Evolutionary conservation across 2,888 invertebrate species (phyloP).

Genomic region (Spodoptera picta): DNA sequence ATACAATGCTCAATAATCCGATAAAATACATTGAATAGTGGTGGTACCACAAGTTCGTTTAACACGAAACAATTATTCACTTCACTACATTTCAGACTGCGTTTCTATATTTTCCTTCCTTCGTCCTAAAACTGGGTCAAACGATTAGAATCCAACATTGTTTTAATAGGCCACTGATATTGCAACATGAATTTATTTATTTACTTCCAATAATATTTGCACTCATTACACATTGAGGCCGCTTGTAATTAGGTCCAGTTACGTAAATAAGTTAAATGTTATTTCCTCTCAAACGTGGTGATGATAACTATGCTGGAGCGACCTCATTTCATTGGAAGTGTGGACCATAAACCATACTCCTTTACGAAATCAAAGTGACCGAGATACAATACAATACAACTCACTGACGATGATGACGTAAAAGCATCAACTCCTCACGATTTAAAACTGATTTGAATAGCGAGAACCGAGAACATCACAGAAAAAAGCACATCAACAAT

Average conservation of each 20-base stretch:
- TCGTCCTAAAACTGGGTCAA: constrained; percentile 49
- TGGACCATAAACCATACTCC: neutral
- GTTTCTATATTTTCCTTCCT: constrained; percentile 48
- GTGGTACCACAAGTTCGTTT: constrained; percentile 9
- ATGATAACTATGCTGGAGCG: neutral
- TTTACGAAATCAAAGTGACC: constrained; percentile 4
- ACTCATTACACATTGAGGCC: constrained; percentile 42
- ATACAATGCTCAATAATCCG: constrained; percentile 12
- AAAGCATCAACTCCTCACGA: constrained; percentile 25
- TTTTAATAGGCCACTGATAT: constrained; percentile 47
- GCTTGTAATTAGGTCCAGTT: constrained; percentile 34
- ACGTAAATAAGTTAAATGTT: constrained; percentile 10
- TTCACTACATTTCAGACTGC: constrained; percentile 21
- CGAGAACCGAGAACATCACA: constrained; percentile 19
- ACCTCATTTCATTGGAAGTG: neutral
- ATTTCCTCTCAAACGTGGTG: constrained; percentile 8
- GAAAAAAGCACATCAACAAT: constrained; percentile 13
- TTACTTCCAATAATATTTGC: constrained; percentile 41
- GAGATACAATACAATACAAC: constrained; percentile 4
- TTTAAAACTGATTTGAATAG: constrained; percentile 1
- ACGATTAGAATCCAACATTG: constrained; percentile 49
- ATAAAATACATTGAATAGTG: constrained; percentile 10
- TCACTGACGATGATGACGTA: constrained; percentile 1
- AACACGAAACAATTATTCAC: constrained; percentile 15
- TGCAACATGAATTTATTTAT: constrained; percentile 43